Percentiles rank a stretch among this genome's conserved stretches.
Conservation (phyloP, 1,140 invertebrate species). For the Lepidotrigona ventralis region DNA sequence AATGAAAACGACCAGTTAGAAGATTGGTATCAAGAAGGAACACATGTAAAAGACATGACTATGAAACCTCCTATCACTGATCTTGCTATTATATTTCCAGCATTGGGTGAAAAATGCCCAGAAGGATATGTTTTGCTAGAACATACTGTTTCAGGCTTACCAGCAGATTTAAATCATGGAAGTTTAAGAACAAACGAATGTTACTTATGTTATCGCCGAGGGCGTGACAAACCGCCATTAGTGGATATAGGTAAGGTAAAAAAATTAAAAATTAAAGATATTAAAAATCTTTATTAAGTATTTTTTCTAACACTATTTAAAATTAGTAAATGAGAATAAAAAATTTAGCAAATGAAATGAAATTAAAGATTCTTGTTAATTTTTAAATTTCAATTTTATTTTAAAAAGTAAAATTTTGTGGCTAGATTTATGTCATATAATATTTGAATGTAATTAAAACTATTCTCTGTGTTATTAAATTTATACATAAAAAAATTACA, state of each 20-base stretch:
- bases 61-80: conserved; percentile 96
- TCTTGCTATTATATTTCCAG: conserved; percentile 94
- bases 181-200: conserved; percentile 95
- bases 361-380: not conserved
- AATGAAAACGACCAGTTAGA: conserved; percentile 85
- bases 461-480: not conserved
- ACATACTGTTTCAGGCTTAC: conserved; percentile 90
- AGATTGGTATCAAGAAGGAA: conserved; percentile 88
- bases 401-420: not conserved
- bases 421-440: not conserved
- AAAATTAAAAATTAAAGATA: not conserved
- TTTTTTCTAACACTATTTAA: not conserved
- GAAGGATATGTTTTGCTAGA: conserved; percentile 91
- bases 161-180: conserved; percentile 98
- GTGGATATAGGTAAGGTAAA: conserved; percentile 95
- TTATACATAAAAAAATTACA: not conserved
- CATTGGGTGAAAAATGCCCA: conserved; percentile 91
- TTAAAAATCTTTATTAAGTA: not conserved
- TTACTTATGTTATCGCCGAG: conserved; percentile 94
- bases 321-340: conserved; percentile 8
- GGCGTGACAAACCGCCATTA: conserved; percentile 96
- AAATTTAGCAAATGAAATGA: not conserved
- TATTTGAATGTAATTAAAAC: not conserved
- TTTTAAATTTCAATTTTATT: conserved; percentile 5
- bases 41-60: conserved; percentile 86